These are phyloP conservation scores for Epirrhoe tristata DNA, from an alignment of 2,888 invertebrate genomes.

Conservation along the genomic window DNA sequence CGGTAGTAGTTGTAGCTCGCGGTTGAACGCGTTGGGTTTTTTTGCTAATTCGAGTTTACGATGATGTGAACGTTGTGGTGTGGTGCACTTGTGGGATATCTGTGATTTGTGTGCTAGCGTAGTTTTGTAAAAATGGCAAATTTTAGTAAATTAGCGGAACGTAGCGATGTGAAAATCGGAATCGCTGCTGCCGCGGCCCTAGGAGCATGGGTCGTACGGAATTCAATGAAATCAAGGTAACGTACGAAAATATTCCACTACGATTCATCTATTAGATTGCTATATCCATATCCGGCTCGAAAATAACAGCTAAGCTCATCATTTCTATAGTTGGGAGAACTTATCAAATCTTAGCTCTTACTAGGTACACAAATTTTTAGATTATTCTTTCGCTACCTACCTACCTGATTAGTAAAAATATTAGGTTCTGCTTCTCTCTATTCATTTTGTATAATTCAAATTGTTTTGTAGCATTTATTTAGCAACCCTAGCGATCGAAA, in stretches of 20 bases:
- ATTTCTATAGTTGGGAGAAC: no score
- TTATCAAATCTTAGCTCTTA: no score
- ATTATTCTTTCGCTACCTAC: no score
- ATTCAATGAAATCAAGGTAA: constrained; percentile 82
- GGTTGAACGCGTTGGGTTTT: not conserved
- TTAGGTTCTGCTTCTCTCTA: no score
- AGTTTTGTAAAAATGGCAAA: constrained; percentile 72
- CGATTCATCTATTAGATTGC: constrained; percentile 9
- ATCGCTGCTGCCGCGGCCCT: constrained; percentile 87
- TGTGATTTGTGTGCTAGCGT: constrained; percentile 24
- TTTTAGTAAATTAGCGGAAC: constrained; percentile 90
- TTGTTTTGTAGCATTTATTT: no score
- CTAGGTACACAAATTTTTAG: no score
- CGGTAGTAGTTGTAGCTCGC: not conserved
- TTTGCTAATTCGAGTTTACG: constrained; percentile 1
- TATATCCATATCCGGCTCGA: not conserved
- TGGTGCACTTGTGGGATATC: constrained; percentile 25
- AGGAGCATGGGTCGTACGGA: constrained; percentile 85
- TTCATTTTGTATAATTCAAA: no score
- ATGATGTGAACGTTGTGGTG: constrained; percentile 35
- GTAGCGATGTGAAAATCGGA: constrained; percentile 87
- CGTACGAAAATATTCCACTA: constrained; percentile 34
- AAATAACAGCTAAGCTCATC: no score
- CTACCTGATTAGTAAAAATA: no score
- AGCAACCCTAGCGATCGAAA: no score